Evolutionary conservation across 2,888 invertebrate genomes (phyloP), one percentile per base, ranked within the genome.

Genomic region (Drosophila nr. perissopoda): DNA sequence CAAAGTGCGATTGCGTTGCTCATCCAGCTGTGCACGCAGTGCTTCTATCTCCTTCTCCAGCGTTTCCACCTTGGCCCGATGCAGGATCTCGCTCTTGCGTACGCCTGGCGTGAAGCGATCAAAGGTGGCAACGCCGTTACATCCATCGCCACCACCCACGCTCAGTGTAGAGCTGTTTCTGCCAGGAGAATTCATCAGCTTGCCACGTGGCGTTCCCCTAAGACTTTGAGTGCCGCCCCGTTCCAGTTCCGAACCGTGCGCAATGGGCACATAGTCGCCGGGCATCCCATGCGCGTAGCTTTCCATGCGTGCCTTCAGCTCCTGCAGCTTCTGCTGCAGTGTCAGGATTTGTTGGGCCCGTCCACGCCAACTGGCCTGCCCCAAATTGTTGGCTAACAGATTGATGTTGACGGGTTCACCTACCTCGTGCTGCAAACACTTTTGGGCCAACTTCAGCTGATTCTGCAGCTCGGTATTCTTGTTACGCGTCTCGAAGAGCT

Each of bases 301-400:
- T 0, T 88, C 90, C 0, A 96, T 82, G 88, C 95, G 96, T 29
- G 94, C 94, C 83, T 95, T 95, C 0, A 97, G 91, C 58, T 97
- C 96, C 8, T 92, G 92, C 57, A 96, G 93, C 93, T 95, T 96
- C 61, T 95, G 95, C 89, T 96, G 96, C 56, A 97, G 92, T 18
- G 95, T 92, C 1, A 95, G 91, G 70, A 97, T 96, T 88, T 96
- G 96, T 86, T 97, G 96, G 2, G 97, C 96, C 75, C 97, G 94
- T 0, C 97, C 97, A 76, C 96, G 95, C 97, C 97, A 97, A 16
- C 95, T 95, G 51, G 94, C 94, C 58, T 94, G 93, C 70, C 94
- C 94, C 79, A 94, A 94, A 21, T 94, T 94, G 77, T 94, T 94
- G 57, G 94, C 94, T 38, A 96, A 90, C 60, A 94, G 94, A 81